phyloP scores from a whole-genome alignment of 2,888 invertebrate species.

The Andrena trimmerana region DNA sequence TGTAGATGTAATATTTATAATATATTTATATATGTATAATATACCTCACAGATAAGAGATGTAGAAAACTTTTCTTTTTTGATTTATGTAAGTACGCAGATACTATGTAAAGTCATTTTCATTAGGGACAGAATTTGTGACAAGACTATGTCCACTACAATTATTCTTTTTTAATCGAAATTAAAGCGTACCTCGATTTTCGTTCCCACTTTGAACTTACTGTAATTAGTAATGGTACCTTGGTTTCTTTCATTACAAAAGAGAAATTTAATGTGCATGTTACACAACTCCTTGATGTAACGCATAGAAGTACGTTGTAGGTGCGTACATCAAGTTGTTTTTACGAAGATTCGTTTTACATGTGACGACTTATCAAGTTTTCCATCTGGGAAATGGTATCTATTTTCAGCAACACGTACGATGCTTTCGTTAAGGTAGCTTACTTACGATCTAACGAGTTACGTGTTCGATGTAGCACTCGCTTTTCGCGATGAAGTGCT shows the following conservation, averaged over 20 bases:
- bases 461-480: not conserved
- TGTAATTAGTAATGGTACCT: not conserved
- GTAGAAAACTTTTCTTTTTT: too few relatives aligned
- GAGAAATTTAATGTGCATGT: not conserved
- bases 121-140: too few relatives aligned
- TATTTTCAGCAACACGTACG: not conserved
- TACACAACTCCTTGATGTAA: not conserved
- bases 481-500: not conserved
- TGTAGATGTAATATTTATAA: too few relatives aligned
- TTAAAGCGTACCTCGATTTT: not conserved
- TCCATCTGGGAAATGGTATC: conserved; percentile 14
- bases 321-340: not conserved
- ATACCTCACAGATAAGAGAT: too few relatives aligned
- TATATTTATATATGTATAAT: too few relatives aligned
- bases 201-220: not conserved
- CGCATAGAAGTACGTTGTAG: not conserved
- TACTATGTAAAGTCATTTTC: too few relatives aligned
- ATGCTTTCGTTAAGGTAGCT: not conserved
- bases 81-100: too few relatives aligned
- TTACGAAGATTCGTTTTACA: not conserved
- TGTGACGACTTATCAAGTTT: not conserved
- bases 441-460: not conserved
- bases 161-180: too few relatives aligned
- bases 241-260: not conserved
- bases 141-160: too few relatives aligned